Evolutionary conservation across 2,888 invertebrate genomes (phyloP).

Genomic region (Dexiosoma caninum): DNA sequence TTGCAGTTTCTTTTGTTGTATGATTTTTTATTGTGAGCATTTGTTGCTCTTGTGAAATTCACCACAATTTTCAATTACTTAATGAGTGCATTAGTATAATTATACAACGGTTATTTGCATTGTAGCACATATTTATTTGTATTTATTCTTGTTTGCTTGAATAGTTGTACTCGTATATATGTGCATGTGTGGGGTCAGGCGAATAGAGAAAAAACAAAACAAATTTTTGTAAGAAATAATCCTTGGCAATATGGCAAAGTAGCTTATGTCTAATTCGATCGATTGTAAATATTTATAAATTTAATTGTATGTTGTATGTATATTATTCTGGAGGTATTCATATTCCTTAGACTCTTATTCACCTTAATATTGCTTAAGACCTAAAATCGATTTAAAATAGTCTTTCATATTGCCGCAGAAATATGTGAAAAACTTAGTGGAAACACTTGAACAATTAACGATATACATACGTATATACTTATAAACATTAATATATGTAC

Average conservation of each 20-base stretch:
- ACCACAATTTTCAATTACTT: slow-evolving; percentile 67
- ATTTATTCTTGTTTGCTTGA: slow-evolving; percentile 1
- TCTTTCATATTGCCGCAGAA: no score
- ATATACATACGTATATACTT: background rate
- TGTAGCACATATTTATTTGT: slow-evolving; percentile 13
- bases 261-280: no score
- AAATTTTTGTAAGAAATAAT: no score
- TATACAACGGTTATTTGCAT: slow-evolving; percentile 50
- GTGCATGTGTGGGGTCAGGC: background rate
- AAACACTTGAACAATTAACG: background rate
- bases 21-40: slow-evolving; percentile 30
- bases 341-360: no score
- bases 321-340: no score
- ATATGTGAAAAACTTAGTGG: background rate
- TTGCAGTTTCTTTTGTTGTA: slow-evolving; percentile 35
- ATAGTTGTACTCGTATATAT: background rate
- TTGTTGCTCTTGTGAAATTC: slow-evolving; percentile 41
- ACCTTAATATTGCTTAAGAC: no score
- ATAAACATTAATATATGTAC: no score
- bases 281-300: no score
- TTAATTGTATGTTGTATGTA: no score
- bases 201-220: background rate
- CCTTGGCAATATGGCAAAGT: no score
- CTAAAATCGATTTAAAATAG: no score
- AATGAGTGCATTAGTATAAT: slow-evolving; percentile 68